These are phyloP conservation scores for Pelobates cultripes DNA, from an alignment of 2,797 vertebrate species.

Conservation along the genomic window DNA sequence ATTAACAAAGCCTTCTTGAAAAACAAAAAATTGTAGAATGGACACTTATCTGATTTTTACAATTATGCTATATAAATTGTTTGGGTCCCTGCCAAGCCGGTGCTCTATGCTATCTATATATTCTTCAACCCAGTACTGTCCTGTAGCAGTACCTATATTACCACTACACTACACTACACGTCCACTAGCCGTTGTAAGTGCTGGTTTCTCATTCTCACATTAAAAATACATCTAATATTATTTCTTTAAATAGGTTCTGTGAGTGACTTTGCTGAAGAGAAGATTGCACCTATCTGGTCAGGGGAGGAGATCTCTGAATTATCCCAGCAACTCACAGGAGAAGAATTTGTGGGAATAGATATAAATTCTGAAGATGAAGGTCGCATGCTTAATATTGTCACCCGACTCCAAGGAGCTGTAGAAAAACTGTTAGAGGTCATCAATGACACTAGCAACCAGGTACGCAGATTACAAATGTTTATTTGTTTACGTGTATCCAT, in stretches of 20 bases:
- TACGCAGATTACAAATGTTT: conserved; percentile 60
- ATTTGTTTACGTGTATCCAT: no score
- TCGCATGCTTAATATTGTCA: conserved; percentile 80
- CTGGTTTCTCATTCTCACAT: neutral
- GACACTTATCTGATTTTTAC: no score
- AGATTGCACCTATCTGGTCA: conserved; percentile 71
- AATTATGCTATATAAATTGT: no score
- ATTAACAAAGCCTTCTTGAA: no score
- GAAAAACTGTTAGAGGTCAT: conserved; percentile 91
- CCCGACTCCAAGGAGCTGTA: conserved; percentile 86
- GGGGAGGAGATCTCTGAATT: conserved; percentile 75
- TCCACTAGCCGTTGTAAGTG: no score
- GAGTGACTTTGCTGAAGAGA: conserved; percentile 30
- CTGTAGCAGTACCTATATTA: no score
- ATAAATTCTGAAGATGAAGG: conserved; percentile 84
- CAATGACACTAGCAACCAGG: conserved; percentile 86
- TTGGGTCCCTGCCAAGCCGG: no score
- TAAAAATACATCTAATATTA: neutral
- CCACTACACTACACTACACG: no score
- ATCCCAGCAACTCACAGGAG: conserved; percentile 74
- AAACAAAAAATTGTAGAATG: no score
- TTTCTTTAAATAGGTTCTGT: neutral
- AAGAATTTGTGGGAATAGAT: conserved; percentile 70
- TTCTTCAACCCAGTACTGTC: no score
- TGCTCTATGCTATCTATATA: no score